Evolutionary conservation across 1,140 invertebrate genomes (phyloP).

Genomic region (Cydia fagiglandana): DNA sequence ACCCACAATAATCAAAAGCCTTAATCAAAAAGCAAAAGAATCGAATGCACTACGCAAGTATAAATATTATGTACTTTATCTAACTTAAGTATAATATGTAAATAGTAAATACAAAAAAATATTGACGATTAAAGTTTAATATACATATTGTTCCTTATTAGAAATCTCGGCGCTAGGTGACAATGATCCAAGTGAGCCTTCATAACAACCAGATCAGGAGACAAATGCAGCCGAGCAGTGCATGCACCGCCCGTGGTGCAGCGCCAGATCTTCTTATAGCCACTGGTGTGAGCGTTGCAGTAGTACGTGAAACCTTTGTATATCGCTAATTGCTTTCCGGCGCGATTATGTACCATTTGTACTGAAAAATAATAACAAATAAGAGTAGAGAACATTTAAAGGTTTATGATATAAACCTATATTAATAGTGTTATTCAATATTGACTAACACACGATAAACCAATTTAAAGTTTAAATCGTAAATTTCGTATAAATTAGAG

Average conservation of each 20-base stretch:
- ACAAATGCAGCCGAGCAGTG: background rate
- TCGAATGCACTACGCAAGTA: too few relatives aligned
- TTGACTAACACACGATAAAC: too few relatives aligned
- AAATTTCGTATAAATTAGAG: too few relatives aligned
- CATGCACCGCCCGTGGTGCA: slow-evolving; percentile 8
- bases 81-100: too few relatives aligned
- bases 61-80: too few relatives aligned
- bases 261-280: background rate
- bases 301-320: slow-evolving; percentile 19
- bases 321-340: slow-evolving; percentile 8
- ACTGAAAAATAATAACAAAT: slow-evolving; percentile 14
- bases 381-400: too few relatives aligned
- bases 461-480: too few relatives aligned
- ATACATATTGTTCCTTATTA: slow-evolving; percentile 8
- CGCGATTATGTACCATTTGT: background rate
- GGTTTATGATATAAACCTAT: too few relatives aligned
- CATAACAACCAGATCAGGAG: background rate
- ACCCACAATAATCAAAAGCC: too few relatives aligned
- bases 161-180: slow-evolving; percentile 5
- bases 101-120: background rate
- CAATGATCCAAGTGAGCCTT: slow-evolving; percentile 3
- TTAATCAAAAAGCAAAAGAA: too few relatives aligned
- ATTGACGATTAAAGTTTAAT: slow-evolving; percentile 28
- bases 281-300: background rate
- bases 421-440: too few relatives aligned